phyloP scores from a whole-genome alignment of 1,140 invertebrate species.

The Saxidomus purpurata region DNA sequence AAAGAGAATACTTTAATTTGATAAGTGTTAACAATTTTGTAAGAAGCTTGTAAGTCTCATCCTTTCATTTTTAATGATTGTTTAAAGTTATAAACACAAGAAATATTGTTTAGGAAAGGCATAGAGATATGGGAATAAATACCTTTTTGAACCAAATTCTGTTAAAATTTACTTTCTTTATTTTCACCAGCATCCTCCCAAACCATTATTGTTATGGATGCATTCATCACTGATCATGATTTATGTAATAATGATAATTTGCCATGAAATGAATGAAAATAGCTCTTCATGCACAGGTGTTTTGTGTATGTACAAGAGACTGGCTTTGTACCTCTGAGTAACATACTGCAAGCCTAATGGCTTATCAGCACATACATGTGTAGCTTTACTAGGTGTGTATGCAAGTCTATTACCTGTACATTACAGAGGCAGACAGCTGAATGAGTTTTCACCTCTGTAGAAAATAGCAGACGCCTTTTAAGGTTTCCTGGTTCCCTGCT shows the following conservation, averaged over 20 bases:
- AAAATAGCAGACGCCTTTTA: constrained; percentile 39
- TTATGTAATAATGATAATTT: constrained; percentile 1
- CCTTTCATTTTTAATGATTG: too few relatives aligned
- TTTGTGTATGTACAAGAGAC: background rate
- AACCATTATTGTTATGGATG: background rate
- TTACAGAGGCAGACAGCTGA: background rate
- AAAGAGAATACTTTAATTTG: too few relatives aligned
- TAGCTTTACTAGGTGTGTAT: background rate
- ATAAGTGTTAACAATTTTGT: too few relatives aligned
- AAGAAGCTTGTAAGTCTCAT: too few relatives aligned
- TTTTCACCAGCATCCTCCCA: too few relatives aligned
- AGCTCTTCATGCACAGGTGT: constrained; percentile 4
- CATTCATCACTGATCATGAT: background rate
- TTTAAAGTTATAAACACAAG: too few relatives aligned
- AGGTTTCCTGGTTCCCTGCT: constrained; percentile 51
- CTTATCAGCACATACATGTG: background rate
- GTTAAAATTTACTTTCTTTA: too few relatives aligned
- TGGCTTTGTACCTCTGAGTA: background rate
- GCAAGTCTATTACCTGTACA: constrained; percentile 38
- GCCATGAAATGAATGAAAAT: constrained; percentile 6
- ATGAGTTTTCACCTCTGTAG: background rate
- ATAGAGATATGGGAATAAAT: too few relatives aligned
- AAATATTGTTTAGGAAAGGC: too few relatives aligned
- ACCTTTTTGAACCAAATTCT: too few relatives aligned
- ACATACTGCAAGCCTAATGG: background rate